A percentile compares a stretch with the other conserved stretches of the same genome.
Evolutionary conservation across 1,140 invertebrate species (phyloP).

Genomic region (Xylocopa sonorina): DNA sequence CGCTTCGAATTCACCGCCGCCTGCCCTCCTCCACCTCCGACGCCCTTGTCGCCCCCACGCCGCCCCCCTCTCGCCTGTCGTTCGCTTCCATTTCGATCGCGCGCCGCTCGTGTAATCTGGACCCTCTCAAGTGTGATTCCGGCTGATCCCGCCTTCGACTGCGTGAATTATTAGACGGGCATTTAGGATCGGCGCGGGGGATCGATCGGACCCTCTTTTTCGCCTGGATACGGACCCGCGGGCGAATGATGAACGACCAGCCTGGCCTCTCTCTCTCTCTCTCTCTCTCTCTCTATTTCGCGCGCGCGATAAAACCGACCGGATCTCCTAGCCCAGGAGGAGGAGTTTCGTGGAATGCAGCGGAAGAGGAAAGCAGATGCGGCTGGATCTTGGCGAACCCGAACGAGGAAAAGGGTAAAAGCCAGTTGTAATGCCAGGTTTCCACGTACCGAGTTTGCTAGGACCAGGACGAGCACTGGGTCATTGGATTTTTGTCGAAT

Average conservation of each 20-base stretch:
- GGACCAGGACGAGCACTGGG: too few relatives aligned
- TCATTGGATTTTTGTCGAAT: too few relatives aligned
- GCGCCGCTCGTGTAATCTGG: slow-evolving; percentile 57
- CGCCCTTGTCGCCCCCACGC: neutral
- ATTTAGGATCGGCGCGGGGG: slow-evolving; percentile 59
- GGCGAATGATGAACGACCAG: slow-evolving; percentile 44
- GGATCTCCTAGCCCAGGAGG: neutral
- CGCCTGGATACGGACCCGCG: slow-evolving; percentile 17
- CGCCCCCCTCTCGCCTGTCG: neutral
- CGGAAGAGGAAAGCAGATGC: slow-evolving; percentile 6
- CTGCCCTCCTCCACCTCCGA: slow-evolving; percentile 7
- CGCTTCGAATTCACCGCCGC: slow-evolving; percentile 69
- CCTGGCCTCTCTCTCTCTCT: too few relatives aligned
- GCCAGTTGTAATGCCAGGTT: too few relatives aligned
- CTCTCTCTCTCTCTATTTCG: too few relatives aligned
- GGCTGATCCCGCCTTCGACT: slow-evolving; percentile 63
- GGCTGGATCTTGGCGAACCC: too few relatives aligned
- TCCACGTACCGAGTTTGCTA: too few relatives aligned
- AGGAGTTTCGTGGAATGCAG: slow-evolving; percentile 2
- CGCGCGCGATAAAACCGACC: neutral
- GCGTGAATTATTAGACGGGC: slow-evolving; percentile 61
- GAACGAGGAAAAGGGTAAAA: neutral
- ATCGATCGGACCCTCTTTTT: slow-evolving; percentile 44
- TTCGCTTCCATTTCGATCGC: slow-evolving; percentile 59
- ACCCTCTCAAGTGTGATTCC: slow-evolving; percentile 65